Conservation (phyloP, 2,888 invertebrate species). For the Linnaemya tessellans region DNA sequence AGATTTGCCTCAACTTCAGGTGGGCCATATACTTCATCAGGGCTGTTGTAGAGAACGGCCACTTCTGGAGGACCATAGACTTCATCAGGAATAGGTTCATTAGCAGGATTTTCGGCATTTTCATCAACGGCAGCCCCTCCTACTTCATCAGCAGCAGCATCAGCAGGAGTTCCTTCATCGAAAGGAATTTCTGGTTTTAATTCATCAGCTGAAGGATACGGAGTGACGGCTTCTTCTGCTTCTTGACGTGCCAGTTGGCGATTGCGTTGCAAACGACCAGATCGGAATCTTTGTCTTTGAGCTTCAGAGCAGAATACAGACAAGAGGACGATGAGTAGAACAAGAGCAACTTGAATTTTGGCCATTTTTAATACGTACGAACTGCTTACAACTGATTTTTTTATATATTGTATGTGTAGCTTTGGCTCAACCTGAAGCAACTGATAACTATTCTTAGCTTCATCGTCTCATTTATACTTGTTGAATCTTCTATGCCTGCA, state of each 20-base stretch:
- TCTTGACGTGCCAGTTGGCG: slow-evolving; percentile 72
- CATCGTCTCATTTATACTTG: slow-evolving; percentile 59
- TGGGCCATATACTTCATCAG: slow-evolving; percentile 79
- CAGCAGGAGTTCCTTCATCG: slow-evolving; percentile 59
- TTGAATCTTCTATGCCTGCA: slow-evolving; percentile 30
- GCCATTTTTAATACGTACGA: slow-evolving; percentile 74
- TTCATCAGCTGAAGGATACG: slow-evolving; percentile 72
- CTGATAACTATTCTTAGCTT: slow-evolving; percentile 57
- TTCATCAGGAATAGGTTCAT: slow-evolving; percentile 77
- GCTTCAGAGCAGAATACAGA: slow-evolving; percentile 56
- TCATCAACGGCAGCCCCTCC: slow-evolving; percentile 55
- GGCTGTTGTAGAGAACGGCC: slow-evolving; percentile 75
- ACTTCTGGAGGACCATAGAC: slow-evolving; percentile 79
- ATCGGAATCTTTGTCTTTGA: slow-evolving; percentile 62
- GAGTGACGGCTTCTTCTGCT: slow-evolving; percentile 66
- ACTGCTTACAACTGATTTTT: slow-evolving; percentile 27
- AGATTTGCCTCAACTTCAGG: slow-evolving; percentile 74
- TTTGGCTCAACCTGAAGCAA: slow-evolving; percentile 53
- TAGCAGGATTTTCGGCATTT: slow-evolving; percentile 53
- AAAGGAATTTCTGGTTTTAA: slow-evolving; percentile 72
- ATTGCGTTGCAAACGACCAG: slow-evolving; percentile 62
- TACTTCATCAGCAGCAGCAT: slow-evolving; percentile 61
- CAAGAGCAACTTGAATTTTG: slow-evolving; percentile 75
- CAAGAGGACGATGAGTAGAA: slow-evolving; percentile 72
- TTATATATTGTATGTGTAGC: slow-evolving; percentile 44